These are phyloP conservation scores for Corythaeola cristata DNA, from an alignment of 2,113 vertebrate species.

Conservation along the genomic window DNA sequence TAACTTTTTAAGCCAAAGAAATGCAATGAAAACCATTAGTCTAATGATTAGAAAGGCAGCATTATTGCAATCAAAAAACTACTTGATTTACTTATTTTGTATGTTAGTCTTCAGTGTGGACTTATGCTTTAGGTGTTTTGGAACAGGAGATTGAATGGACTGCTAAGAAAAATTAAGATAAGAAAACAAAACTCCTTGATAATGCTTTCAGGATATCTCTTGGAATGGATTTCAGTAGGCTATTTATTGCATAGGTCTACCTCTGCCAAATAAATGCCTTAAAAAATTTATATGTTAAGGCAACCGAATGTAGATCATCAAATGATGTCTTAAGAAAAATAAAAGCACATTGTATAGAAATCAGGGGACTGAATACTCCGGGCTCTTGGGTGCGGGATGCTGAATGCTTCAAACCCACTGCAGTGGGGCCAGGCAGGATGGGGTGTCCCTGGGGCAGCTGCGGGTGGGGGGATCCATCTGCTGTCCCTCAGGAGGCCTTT, in stretches of 20 bases:
- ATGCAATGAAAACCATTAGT: constrained; percentile 54
- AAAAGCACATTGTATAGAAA: background rate
- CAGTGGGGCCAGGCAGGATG: fast-evolving
- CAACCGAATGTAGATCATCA: background rate
- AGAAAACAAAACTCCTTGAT: background rate
- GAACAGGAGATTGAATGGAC: background rate
- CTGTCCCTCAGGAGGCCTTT: background rate
- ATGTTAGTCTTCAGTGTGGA: background rate
- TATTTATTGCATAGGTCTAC: background rate
- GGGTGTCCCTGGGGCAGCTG: background rate
- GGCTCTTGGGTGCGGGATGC: background rate
- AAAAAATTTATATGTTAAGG: background rate
- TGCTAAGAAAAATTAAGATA: background rate
- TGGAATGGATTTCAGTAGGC: background rate
- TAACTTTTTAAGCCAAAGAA: constrained; percentile 32
- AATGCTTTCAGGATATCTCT: fast-evolving
- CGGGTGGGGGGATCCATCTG: background rate
- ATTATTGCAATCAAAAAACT: background rate
- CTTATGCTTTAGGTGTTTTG: background rate
- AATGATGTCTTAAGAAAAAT: background rate
- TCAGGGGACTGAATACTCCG: background rate
- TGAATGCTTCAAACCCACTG: background rate
- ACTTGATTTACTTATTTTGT: constrained; percentile 2
- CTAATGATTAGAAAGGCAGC: constrained; percentile 25
- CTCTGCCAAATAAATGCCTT: background rate